Evolutionary conservation across 2,888 invertebrate species (phyloP), one percentile per base, ranked within the genome.

Genomic region (Polymixis lichenea): DNA sequence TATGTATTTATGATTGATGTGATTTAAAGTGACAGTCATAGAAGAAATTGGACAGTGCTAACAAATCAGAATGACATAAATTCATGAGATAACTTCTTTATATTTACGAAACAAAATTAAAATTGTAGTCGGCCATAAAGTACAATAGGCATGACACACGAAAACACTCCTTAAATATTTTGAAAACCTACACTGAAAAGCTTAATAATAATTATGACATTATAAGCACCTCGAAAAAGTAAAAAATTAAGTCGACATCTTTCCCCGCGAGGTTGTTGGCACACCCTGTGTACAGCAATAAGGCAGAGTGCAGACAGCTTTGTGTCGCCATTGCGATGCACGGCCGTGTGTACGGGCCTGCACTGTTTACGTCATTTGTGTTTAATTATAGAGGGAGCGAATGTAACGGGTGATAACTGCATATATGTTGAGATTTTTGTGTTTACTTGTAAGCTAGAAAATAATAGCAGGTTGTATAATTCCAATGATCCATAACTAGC

Each of bases 301-400:
- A 94, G 94, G 95, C 93, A 92, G 93, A 96, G 95, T 96, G 95
- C 95, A 94, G 93, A 93, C 93, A 78, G 93, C 94, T 93, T 95
- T 95, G 94, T 94, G 90, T 91, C 90, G 89, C 91, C 91, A 92
- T 94, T 91, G 89, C 93, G 93, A 94, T 93, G 92, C 89, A 87
- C 84, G 83, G 78, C 85, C 75, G 88, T 89, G 89, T 90, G 90
- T 89, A 90, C 53, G 58, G 43, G 55, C 58, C 90, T 80, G 87
- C 32, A 62, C 83, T 83, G 77, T 80, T 90, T 90, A 92, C 90
- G 91, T 94, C 93, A 93, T 95, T 95, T 93, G 94, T 91, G 91
- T 94, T 93, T 95, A 95, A 95, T 95, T 94, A 95, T 77, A 73
- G 77, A 77, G 80, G 79, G 81, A 69, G 78, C 68, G 66, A 75